Conservation (phyloP, 2,797 vertebrate genomes). For the Danio aesculapii region DNA sequence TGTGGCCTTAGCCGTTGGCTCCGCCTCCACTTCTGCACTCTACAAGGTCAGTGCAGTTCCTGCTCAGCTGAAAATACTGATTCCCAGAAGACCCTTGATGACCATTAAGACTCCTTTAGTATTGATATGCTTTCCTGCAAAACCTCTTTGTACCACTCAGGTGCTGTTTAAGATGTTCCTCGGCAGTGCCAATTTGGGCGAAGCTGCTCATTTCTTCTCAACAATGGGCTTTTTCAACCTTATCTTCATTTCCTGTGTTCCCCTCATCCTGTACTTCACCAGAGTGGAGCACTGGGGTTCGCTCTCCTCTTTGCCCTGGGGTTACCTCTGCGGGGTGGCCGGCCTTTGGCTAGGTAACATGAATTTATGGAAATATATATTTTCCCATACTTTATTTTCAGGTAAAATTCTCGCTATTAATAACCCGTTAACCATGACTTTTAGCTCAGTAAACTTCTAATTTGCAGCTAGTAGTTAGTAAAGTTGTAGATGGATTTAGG, state of each 20-base stretch:
- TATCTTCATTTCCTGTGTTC: slow-evolving; percentile 95
- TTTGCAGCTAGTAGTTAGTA: too few relatives aligned
- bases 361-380: background rate
- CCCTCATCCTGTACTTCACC: slow-evolving; percentile 95
- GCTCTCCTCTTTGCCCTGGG: slow-evolving; percentile 94
- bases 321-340: slow-evolving; percentile 94
- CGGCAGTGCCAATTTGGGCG: slow-evolving; percentile 94
- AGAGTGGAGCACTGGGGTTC: slow-evolving; percentile 97
- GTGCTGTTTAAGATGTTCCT: slow-evolving; percentile 99
- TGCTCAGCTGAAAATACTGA: slow-evolving; percentile 15
- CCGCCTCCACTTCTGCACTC: slow-evolving; percentile 94
- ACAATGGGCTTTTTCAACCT: slow-evolving; percentile 98
- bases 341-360: slow-evolving; percentile 94
- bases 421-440: too few relatives aligned
- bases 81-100: background rate
- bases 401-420: too few relatives aligned
- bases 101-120: background rate
- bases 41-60: slow-evolving; percentile 86
- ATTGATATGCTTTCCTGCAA: slow-evolving; percentile 18
- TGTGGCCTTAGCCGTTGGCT: slow-evolving; percentile 96
- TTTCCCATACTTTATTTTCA: background rate
- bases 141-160: slow-evolving; percentile 69
- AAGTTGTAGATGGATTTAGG: too few relatives aligned
- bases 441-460: too few relatives aligned
- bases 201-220: slow-evolving; percentile 95